Conservation (phyloP, 2,888 invertebrate species). For the Sminthurides aquaticus region DNA sequence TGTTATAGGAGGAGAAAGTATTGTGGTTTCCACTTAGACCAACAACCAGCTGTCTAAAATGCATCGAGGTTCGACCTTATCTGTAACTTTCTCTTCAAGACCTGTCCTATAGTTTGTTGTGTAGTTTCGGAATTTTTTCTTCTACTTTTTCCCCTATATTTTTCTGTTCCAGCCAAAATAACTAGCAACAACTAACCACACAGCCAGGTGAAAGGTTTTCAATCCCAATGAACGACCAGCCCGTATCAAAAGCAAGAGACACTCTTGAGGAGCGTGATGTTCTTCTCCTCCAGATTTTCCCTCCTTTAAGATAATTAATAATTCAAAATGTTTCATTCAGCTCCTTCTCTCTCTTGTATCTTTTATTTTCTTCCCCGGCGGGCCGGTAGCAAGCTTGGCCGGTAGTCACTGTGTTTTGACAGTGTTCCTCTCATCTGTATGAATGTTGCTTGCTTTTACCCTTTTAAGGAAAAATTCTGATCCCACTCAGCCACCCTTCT, state of each 20-base stretch:
- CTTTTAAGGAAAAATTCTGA: background rate
- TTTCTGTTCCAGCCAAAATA: too few relatives aligned
- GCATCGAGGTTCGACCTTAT: slow-evolving; percentile 2
- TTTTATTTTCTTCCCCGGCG: background rate
- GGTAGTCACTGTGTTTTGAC: background rate
- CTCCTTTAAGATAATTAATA: background rate
- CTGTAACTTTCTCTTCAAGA: background rate
- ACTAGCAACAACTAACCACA: too few relatives aligned
- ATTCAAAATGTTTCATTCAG: background rate
- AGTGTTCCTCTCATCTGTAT: too few relatives aligned
- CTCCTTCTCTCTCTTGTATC: background rate
- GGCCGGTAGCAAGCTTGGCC: background rate
- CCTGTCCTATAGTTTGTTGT: background rate
- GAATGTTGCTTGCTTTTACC: too few relatives aligned
- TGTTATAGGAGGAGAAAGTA: too few relatives aligned
- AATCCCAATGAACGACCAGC: too few relatives aligned
- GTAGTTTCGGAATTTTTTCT: background rate
- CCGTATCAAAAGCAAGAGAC: background rate
- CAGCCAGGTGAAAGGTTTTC: too few relatives aligned
- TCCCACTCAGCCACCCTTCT: too few relatives aligned
- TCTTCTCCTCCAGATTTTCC: background rate
- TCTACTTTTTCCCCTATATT: too few relatives aligned
- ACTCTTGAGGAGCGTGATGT: background rate
- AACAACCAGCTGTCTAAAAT: too few relatives aligned
- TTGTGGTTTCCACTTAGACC: too few relatives aligned